phyloP scores from a whole-genome alignment of 2,113 vertebrate genomes.

The Cyprinodon tularosa region DNA sequence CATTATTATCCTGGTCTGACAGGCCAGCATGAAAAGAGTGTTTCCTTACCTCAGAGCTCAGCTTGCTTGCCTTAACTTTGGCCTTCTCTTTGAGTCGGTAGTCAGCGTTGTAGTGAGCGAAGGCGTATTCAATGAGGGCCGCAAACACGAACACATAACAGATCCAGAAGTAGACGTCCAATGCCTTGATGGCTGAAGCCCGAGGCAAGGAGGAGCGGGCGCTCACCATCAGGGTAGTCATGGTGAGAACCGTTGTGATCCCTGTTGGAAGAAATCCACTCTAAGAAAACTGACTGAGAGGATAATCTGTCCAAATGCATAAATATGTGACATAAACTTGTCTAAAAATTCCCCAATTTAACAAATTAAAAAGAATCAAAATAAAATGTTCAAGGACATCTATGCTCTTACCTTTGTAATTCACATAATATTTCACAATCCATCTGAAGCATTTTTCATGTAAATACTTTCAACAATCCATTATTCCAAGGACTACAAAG shows the following conservation, averaged over 20 bases:
- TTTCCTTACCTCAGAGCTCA: constrained; percentile 82
- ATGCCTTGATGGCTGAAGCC: constrained; percentile 94
- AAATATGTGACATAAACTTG: not conserved
- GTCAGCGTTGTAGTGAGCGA: constrained; percentile 97
- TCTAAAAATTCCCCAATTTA: not conserved
- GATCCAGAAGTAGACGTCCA: constrained; percentile 99
- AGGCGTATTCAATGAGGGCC: constrained; percentile 94
- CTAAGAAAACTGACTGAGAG: not conserved
- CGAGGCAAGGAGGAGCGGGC: constrained; percentile 93
- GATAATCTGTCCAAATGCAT: not conserved
- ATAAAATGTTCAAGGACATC: no score
- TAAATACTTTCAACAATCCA: no score
- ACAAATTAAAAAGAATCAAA: no score
- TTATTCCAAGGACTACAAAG: no score
- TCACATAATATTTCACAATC: no score
- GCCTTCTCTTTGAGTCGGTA: constrained; percentile 94
- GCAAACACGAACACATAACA: constrained; percentile 98
- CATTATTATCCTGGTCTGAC: constrained; percentile 17
- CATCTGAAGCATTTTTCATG: no score
- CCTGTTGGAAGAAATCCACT: constrained; percentile 73
- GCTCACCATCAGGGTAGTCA: constrained; percentile 98
- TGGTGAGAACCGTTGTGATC: constrained; percentile 97
- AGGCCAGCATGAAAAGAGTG: constrained; percentile 7
- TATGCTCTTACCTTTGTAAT: no score
- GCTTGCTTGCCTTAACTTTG: constrained; percentile 87